A percentile compares a stretch with the other conserved stretches of the same genome.
phyloP scores from a whole-genome alignment of 1,140 invertebrate genomes.

The Octopus bimaculoides region DNA sequence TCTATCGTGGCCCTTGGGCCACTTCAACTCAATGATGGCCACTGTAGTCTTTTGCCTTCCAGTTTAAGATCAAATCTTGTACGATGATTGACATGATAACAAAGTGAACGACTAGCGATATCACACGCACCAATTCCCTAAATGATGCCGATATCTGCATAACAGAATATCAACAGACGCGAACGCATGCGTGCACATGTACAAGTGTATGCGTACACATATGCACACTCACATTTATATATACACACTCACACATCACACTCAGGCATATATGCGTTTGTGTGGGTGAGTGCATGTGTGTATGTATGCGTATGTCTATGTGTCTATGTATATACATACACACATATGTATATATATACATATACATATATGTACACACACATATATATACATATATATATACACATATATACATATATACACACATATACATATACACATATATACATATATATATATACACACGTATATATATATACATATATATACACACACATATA shows the following conservation, averaged over 20 bases:
- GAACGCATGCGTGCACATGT: neutral
- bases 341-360: neutral
- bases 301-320: neutral
- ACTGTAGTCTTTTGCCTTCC: too few relatives aligned
- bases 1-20: too few relatives aligned
- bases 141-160: neutral
- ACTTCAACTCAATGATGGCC: too few relatives aligned
- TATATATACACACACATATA: neutral
- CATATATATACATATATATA: neutral
- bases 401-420: neutral
- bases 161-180: neutral
- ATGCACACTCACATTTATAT: neutral
- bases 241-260: neutral
- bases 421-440: neutral
- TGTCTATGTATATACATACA: neutral
- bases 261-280: too few relatives aligned
- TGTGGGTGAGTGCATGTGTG: neutral
- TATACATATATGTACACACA: neutral
- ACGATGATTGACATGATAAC: too few relatives aligned
- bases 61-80: too few relatives aligned
- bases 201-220: neutral
- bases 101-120: too few relatives aligned
- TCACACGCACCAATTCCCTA: too few relatives aligned
- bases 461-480: neutral
- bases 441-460: neutral